phyloP scores from a whole-genome alignment of 1,140 invertebrate genomes.

The Tenebrio molitor region DNA sequence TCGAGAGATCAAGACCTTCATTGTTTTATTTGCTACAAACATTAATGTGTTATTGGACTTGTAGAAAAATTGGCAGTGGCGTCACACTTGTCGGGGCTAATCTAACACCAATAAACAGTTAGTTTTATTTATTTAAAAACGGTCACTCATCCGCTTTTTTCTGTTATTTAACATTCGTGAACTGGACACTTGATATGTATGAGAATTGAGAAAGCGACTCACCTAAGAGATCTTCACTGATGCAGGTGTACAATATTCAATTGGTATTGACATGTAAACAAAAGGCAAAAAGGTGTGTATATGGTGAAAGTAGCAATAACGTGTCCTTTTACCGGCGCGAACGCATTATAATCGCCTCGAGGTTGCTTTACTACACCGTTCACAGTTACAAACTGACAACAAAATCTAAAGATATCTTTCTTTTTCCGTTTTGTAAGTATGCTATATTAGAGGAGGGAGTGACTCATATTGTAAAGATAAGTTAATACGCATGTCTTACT shows the following conservation, averaged over 20 bases:
- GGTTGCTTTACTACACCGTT: slow-evolving; percentile 31
- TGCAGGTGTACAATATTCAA: slow-evolving; percentile 3
- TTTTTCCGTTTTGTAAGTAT: slow-evolving; percentile 32
- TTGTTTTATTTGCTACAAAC: no score
- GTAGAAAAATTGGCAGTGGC: background rate
- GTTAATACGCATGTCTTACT: slow-evolving; percentile 36
- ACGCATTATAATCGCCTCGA: slow-evolving; percentile 35
- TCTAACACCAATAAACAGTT: background rate
- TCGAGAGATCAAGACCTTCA: no score
- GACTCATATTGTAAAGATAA: slow-evolving; percentile 27
- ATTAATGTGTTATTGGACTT: no score
- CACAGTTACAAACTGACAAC: slow-evolving; percentile 29
- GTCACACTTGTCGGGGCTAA: no score
- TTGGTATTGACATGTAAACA: slow-evolving; percentile 41
- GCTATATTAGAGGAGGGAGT: slow-evolving; percentile 41
- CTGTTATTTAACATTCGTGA: background rate
- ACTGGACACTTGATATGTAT: background rate
- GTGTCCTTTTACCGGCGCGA: slow-evolving; percentile 36
- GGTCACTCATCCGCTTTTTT: background rate
- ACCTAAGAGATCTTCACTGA: background rate
- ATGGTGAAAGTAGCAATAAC: slow-evolving; percentile 29
- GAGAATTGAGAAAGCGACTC: slow-evolving; percentile 1
- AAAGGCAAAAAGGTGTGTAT: slow-evolving; percentile 38
- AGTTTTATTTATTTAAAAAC: background rate
- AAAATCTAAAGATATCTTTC: slow-evolving; percentile 37